These are phyloP conservation scores for Magallana gigas DNA, from an alignment of 1,140 invertebrate genomes.

Conservation along the genomic window DNA sequence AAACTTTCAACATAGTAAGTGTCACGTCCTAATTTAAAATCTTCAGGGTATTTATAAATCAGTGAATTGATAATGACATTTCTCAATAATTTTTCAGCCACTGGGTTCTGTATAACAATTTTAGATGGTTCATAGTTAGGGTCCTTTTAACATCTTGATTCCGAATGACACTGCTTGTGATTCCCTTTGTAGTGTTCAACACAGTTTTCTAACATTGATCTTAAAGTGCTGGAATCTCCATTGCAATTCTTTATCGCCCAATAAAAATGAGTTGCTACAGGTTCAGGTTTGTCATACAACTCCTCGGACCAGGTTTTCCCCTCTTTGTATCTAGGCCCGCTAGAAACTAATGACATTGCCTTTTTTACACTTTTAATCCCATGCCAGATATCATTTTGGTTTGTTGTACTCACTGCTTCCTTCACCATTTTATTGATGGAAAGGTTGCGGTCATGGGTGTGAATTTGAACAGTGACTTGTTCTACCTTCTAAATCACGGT, in stretches of 20 bases:
- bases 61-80: background rate
- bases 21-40: background rate
- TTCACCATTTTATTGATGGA: constrained; percentile 41
- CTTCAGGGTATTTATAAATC: constrained; percentile 21
- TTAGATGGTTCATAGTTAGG: constrained; percentile 45
- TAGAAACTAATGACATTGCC: background rate
- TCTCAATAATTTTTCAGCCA: background rate
- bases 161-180: constrained; percentile 2
- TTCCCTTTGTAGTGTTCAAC: background rate
- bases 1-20: constrained; percentile 1
- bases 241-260: constrained; percentile 26
- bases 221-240: background rate
- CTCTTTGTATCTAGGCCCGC: background rate
- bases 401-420: constrained; percentile 6
- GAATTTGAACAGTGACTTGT: constrained; percentile 17
- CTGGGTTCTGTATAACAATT: background rate
- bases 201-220: background rate
- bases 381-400: constrained; percentile 48
- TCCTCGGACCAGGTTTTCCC: constrained; percentile 8
- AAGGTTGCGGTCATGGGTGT: constrained; percentile 35
- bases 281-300: constrained; percentile 26
- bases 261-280: constrained; percentile 37
- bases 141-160: constrained; percentile 37
- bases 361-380: constrained; percentile 28
- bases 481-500: background rate